These are phyloP conservation scores for Albula glossodonta DNA, from an alignment of 2,113 vertebrate genomes.

Conservation along the genomic window DNA sequence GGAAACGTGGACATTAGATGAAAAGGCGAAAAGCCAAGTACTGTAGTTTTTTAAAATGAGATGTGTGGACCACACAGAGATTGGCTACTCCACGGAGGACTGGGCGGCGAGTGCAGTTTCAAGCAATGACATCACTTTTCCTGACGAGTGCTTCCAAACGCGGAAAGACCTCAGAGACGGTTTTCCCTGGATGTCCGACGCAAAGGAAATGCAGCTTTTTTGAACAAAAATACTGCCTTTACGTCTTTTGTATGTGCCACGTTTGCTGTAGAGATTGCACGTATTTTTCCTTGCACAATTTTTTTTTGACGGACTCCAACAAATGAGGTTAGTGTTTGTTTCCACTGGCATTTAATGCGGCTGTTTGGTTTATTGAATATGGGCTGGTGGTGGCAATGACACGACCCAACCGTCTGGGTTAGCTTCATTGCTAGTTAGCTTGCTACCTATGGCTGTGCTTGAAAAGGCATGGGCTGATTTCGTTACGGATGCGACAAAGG, in stretches of 20 bases:
- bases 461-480: background rate
- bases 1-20: background rate
- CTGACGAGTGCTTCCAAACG: conserved; percentile 35
- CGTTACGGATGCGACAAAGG: conserved; percentile 20
- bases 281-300: conserved; percentile 18
- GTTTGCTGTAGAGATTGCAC: background rate
- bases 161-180: conserved; percentile 37
- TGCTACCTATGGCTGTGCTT: background rate
- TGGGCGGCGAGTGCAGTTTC: conserved; percentile 35
- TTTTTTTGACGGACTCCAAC: conserved; percentile 29
- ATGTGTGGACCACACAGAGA: conserved; percentile 23
- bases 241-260: conserved; percentile 4
- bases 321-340: conserved; percentile 37
- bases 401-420: background rate
- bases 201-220: conserved; percentile 30
- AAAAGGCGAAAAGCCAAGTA: background rate
- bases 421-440: background rate
- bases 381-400: background rate
- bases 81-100: conserved; percentile 27
- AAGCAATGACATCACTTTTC: conserved; percentile 47
- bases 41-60: background rate
- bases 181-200: conserved; percentile 26
- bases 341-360: conserved; percentile 9
- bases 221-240: conserved; percentile 22
- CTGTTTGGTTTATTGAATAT: background rate